Evolutionary conservation across 1,140 invertebrate genomes (phyloP), one percentile per base, ranked within the genome.

Genomic region (Nixonia krombeini): DNA sequence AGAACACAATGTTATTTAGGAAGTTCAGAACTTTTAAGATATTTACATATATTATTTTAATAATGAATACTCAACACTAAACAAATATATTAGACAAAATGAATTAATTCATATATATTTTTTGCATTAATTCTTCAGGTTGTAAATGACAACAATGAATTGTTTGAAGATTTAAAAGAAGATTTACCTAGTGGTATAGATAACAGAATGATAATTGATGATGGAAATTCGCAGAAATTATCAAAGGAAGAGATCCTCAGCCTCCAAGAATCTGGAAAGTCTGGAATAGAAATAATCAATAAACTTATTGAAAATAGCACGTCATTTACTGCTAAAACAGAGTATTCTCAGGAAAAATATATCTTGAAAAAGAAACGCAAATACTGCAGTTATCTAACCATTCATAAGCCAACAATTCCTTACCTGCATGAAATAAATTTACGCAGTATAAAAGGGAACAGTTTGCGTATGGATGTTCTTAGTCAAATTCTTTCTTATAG

Each of bases 301-400:
- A 91, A 91, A 35, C 85, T 99, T 2, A 92, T 98, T 29, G 92
- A 92, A 59, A 97, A 97, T 78, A 98, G 95, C 31, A 91, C 90
- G 56, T 95, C 94, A 6, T 95, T 95, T 82, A 87, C 88, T 17
- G 87, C 88, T 21, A 97, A 97, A 87, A 98, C 96, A 0, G 93
- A 93, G 73, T 98, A 92, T 80, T 94, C 95, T 0, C 95, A 98
- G 82, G 92, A 95, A 70, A 98, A 98, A 80, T 98, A 98, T 80
- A 88, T 98, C 4, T 93, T 91, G 40, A 98, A 98, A 78, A 98
- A 98, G 81, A 92, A 95, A 70, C 92, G 92, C 63, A 97, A 97
- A 79, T 97, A 96, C 81, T 92, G 89, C 77, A 91, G 93, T 70
- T 92, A 89, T 74, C 82, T 96, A 12, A 90, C 91, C 53, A 87